phyloP scores from a whole-genome alignment of 2,113 vertebrate species.

The Phalacrocorax pelagicus region DNA sequence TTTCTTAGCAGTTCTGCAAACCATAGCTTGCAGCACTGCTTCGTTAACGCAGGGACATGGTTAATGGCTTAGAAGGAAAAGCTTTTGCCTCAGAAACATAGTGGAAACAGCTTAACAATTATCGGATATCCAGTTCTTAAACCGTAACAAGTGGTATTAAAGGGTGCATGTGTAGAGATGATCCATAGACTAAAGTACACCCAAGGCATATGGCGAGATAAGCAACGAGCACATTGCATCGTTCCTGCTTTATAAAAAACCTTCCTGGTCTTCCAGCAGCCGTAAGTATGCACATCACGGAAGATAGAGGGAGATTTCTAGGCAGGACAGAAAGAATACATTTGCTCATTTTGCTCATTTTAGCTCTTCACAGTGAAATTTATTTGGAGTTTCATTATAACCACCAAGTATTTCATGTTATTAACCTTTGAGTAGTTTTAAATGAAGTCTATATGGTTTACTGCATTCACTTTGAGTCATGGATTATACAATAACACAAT shows the following conservation, averaged over 20 bases:
- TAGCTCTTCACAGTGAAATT: background rate
- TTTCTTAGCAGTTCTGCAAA: background rate
- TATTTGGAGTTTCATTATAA: slow-evolving; percentile 8
- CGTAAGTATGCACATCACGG: background rate
- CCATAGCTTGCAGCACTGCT: background rate
- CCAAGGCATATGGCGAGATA: background rate
- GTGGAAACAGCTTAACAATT: background rate
- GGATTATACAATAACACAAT: background rate
- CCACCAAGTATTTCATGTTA: background rate
- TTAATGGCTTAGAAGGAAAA: background rate
- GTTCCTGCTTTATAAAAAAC: background rate
- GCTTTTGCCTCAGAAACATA: background rate
- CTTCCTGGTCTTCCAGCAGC: background rate
- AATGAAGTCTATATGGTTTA: background rate
- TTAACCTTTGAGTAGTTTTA: slow-evolving; percentile 6
- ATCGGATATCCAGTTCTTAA: background rate
- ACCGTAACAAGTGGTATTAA: background rate
- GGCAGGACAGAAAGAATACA: background rate
- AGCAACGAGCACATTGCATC: background rate
- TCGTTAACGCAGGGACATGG: background rate
- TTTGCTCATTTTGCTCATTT: background rate
- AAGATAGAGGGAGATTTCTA: background rate
- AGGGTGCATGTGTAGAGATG: fast-evolving
- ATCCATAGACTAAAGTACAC: background rate
- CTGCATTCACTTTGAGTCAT: slow-evolving; percentile 34